Evolutionary conservation across 2,888 invertebrate genomes (phyloP).

Genomic region (Chironomus riparius): DNA sequence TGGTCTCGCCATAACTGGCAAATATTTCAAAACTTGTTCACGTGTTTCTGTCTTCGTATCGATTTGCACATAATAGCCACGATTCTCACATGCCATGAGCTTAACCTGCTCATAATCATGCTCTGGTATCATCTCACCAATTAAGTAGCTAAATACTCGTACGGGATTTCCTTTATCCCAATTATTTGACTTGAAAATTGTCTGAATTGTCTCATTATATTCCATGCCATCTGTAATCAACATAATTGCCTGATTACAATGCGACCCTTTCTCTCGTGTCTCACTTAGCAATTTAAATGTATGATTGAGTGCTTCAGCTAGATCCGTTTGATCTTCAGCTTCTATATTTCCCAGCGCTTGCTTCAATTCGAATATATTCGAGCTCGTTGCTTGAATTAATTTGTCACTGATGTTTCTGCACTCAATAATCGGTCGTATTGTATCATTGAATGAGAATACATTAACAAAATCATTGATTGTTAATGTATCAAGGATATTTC

Average conservation of each 20-base stretch:
- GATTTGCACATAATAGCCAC: conserved; percentile 53
- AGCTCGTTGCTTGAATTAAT: conserved; percentile 40
- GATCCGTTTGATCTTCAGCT: conserved; percentile 50
- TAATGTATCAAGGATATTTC: conserved; percentile 26
- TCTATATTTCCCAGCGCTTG: conserved; percentile 43
- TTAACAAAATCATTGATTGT: conserved; percentile 28
- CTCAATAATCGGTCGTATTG: not conserved
- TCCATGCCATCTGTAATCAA: conserved; percentile 57
- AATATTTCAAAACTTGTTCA: conserved; percentile 56
- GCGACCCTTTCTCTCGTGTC: conserved; percentile 20
- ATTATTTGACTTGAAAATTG: conserved; percentile 49
- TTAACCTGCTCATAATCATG: conserved; percentile 49
- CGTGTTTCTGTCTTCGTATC: conserved; percentile 55
- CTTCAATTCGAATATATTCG: conserved; percentile 42
- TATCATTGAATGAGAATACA: conserved; percentile 10
- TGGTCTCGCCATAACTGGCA: conserved; percentile 53
- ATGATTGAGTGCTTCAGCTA: conserved; percentile 46
- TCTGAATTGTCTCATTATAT: conserved; percentile 43
- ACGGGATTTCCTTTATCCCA: conserved; percentile 43
- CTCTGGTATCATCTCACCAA: conserved; percentile 50
- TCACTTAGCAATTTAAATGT: conserved; percentile 47
- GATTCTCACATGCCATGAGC: conserved; percentile 57
- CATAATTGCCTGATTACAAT: conserved; percentile 58
- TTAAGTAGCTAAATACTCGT: conserved; percentile 55
- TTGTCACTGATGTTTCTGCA: conserved; percentile 1